A percentile compares a stretch with the other conserved stretches of the same genome.
These are phyloP conservation scores for Drosophila subpulchrella DNA, from an alignment of 1,140 invertebrate genomes.

Conservation along the genomic window DNA sequence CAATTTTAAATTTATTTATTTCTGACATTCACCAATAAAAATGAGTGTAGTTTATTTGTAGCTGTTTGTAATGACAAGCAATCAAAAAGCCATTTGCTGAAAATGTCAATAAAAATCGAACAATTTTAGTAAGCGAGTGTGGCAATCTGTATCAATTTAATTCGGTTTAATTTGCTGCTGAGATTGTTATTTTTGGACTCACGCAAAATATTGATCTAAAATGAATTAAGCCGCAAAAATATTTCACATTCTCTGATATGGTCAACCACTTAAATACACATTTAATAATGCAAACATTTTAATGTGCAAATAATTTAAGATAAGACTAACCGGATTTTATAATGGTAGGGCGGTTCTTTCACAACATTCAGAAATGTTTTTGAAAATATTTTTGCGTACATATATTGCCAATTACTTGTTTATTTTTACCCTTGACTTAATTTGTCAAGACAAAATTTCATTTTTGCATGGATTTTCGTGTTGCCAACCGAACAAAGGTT, in stretches of 20 bases:
- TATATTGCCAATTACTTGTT: not conserved
- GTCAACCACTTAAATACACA: not conserved
- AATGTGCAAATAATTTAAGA: not conserved
- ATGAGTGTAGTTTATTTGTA: conserved; percentile 17
- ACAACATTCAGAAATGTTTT: conserved; percentile 4
- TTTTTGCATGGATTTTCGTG: conserved; percentile 30
- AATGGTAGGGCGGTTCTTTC: not conserved
- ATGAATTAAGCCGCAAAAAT: conserved; percentile 2
- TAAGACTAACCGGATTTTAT: not conserved
- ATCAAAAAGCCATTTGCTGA: conserved; percentile 39
- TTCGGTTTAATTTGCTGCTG: conserved; percentile 15
- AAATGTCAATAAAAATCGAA: conserved; percentile 33
- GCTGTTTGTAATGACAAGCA: conserved; percentile 27
- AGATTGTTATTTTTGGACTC: not conserved
- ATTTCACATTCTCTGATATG: not conserved
- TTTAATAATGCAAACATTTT: not conserved
- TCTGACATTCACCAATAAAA: conserved; percentile 3
- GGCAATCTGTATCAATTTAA: conserved; percentile 40
- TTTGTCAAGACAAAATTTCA: conserved; percentile 28
- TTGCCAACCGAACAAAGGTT: conserved; percentile 49
- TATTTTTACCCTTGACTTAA: conserved; percentile 6
- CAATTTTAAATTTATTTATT: not conserved
- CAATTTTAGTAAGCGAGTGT: conserved; percentile 1
- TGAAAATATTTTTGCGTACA: not conserved
- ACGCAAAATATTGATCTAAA: conserved; percentile 16